Conservation (phyloP, 2,888 invertebrate species). For the Papilio protenor region DNA sequence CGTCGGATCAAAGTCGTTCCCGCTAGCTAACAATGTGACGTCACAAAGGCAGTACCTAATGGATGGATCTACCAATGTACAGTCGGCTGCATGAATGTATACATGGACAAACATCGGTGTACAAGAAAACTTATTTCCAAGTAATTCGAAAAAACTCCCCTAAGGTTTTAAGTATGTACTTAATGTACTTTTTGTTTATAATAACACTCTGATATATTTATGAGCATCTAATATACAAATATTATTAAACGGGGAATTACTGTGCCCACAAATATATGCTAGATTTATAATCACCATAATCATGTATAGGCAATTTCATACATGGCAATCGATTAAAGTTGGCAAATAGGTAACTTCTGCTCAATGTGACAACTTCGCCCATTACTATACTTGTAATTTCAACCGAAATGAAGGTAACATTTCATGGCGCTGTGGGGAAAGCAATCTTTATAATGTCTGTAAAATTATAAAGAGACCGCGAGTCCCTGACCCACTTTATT, state of each 20-base stretch:
- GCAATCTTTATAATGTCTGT: constrained; percentile 25
- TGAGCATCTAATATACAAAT: background rate
- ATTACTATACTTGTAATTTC: background rate
- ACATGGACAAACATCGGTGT: background rate
- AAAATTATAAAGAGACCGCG: constrained; percentile 20
- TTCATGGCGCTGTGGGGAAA: background rate
- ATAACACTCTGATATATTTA: constrained; percentile 2
- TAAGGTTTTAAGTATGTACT: background rate
- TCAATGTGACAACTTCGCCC: background rate
- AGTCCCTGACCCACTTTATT: constrained; percentile 27
- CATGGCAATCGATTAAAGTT: background rate
- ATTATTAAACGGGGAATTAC: background rate
- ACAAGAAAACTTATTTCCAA: background rate
- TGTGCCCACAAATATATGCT: background rate
- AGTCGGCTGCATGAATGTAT: background rate
- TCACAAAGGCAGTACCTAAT: constrained; percentile 10
- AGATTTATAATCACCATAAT: background rate
- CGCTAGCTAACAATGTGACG: background rate
- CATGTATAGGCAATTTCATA: background rate
- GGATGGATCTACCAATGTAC: background rate
- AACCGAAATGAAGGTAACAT: constrained; percentile 15
- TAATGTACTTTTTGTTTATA: constrained; percentile 2
- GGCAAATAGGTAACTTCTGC: background rate
- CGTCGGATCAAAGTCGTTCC: background rate
- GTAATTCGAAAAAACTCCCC: background rate